A percentile compares a stretch with the other conserved stretches of the same genome.
These are phyloP conservation scores for Apteryx mantelli DNA, from an alignment of 2,113 vertebrate species.

Conservation along the genomic window DNA sequence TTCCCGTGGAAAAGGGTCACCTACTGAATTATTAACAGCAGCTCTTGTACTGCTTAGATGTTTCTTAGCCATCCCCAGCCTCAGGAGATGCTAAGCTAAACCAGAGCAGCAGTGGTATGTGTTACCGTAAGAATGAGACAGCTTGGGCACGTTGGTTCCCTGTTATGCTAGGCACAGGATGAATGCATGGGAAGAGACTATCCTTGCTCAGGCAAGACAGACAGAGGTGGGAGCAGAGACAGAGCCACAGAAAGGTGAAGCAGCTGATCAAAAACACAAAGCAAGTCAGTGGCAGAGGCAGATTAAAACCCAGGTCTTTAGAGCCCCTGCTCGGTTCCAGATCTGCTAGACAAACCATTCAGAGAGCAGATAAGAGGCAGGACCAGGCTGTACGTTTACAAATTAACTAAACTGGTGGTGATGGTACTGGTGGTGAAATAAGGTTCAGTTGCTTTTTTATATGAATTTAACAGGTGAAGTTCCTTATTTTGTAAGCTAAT, in stretches of 20 bases:
- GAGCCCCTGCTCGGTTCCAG: rapidly evolving
- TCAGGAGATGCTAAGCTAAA: not conserved
- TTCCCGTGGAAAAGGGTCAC: not conserved
- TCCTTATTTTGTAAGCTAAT: not conserved
- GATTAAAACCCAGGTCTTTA: not conserved
- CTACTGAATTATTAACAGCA: not conserved
- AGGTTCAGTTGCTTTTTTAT: not conserved
- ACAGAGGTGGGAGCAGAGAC: not conserved
- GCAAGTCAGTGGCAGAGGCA: not conserved
- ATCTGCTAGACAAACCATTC: not conserved
- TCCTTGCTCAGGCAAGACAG: not conserved
- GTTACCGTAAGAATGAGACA: not conserved
- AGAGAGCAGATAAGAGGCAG: not conserved
- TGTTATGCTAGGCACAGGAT: rapidly evolving
- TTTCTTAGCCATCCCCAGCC: not conserved
- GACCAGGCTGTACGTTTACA: not conserved
- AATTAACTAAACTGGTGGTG: not conserved
- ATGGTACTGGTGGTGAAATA: not conserved
- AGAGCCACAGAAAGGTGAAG: not conserved
- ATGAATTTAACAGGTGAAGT: not conserved
- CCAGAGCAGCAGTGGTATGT: not conserved
- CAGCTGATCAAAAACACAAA: not conserved
- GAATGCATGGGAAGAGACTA: not conserved
- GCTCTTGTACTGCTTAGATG: not conserved
- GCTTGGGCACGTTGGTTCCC: not conserved